Conservation (phyloP, 2,113 vertebrate genomes). For the Cardinalis cardinalis region DNA sequence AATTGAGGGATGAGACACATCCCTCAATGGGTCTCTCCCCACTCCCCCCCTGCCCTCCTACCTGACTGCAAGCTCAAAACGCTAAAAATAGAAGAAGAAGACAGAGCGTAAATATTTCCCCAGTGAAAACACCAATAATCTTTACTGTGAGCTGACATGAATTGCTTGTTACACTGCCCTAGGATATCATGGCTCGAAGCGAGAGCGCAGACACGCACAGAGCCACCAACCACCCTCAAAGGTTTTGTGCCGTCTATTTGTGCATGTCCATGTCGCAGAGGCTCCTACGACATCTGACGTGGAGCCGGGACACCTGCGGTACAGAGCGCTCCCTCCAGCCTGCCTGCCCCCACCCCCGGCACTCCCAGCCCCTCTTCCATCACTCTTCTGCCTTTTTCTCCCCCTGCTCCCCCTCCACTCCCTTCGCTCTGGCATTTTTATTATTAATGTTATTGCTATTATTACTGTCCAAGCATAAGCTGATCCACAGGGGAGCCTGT, state of each 20-base stretch:
- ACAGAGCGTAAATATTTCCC: conserved; percentile 40
- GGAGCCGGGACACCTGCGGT: conserved; percentile 20
- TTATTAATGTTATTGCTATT: conserved; percentile 65
- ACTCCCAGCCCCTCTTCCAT: conserved; percentile 9
- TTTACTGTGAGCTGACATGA: conserved; percentile 47
- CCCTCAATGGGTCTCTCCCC: neutral
- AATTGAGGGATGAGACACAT: neutral
- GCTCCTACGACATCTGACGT: neutral
- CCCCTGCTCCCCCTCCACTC: neutral
- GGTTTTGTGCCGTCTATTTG: neutral
- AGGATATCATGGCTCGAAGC: conserved; percentile 31
- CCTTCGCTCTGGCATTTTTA: conserved; percentile 28
- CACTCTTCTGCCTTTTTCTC: conserved; percentile 4
- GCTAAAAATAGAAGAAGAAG: conserved; percentile 39
- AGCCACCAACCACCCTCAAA: conserved; percentile 10
- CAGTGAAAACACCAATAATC: conserved; percentile 57
- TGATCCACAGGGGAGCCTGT: conserved; percentile 61
- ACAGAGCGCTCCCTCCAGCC: neutral
- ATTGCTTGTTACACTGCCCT: conserved; percentile 49
- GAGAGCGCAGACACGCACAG: neutral
- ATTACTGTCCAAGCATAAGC: conserved; percentile 64
- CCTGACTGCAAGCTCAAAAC: conserved; percentile 25
- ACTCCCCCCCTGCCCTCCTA: neutral
- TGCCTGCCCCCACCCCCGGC: neutral
- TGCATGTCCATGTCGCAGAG: neutral